Conservation (phyloP, 2,888 invertebrate species). For the Callyntrura sp. region DNA sequence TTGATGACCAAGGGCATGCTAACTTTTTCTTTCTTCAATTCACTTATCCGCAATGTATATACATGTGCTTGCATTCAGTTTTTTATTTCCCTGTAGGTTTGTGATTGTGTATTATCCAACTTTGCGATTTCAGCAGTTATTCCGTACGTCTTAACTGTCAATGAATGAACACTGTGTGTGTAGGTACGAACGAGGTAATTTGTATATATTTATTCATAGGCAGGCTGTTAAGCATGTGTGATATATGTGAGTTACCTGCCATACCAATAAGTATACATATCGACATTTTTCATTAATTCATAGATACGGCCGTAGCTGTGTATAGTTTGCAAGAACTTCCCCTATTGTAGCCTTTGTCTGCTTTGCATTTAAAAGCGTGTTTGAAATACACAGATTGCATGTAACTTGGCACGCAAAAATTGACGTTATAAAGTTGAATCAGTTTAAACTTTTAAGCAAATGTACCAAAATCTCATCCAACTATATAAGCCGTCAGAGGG, state of each 20-base stretch:
- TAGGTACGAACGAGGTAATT: neutral
- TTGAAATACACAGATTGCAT: constrained; percentile 40
- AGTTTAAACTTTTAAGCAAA: constrained; percentile 63
- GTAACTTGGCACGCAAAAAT: neutral
- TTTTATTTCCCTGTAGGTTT: constrained; percentile 25
- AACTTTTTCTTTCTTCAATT: constrained; percentile 48
- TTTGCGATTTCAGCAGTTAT: constrained; percentile 4
- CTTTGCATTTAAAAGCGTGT: constrained; percentile 17
- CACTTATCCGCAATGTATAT: constrained; percentile 8
- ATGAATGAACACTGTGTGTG: constrained; percentile 6
- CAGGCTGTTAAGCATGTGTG: neutral
- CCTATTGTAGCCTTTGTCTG: constrained; percentile 53
- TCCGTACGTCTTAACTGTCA: constrained; percentile 11
- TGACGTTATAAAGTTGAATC: constrained; percentile 30
- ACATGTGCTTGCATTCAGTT: neutral
- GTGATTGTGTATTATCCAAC: constrained; percentile 17
- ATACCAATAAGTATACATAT: constrained; percentile 45
- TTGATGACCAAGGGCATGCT: constrained; percentile 70
- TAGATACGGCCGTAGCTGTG: constrained; percentile 37
- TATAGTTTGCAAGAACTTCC: constrained; percentile 56
- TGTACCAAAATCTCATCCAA: constrained; percentile 78
- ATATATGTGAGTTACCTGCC: constrained; percentile 11
- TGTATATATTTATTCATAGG: neutral
- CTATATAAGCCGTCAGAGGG: constrained; percentile 81
- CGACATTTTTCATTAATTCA: constrained; percentile 61